phyloP scores from a whole-genome alignment of 1,140 invertebrate genomes.

The Amyelois transitella region DNA sequence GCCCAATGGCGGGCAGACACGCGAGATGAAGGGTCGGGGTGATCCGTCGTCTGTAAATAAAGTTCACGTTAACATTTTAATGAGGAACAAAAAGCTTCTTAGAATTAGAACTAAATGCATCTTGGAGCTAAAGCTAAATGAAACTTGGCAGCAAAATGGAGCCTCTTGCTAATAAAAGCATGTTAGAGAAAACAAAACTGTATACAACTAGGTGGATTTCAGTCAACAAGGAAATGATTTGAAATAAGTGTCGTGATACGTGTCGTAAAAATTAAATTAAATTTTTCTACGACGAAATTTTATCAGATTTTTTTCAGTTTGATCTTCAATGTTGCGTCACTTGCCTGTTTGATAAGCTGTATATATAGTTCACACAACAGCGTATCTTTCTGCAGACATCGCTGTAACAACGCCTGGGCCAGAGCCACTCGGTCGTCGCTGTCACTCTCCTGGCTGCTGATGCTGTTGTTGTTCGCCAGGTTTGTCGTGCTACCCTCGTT shows the following conservation, averaged over 20 bases:
- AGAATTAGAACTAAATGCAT: too few relatives aligned
- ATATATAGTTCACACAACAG: constrained; percentile 93
- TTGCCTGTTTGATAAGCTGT: constrained; percentile 85
- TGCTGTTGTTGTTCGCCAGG: constrained; percentile 59
- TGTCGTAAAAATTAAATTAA: too few relatives aligned
- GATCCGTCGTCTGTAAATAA: constrained; percentile 86
- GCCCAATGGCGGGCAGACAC: constrained; percentile 88
- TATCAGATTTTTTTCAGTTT: too few relatives aligned
- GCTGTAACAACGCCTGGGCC: constrained; percentile 91
- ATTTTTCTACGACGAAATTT: too few relatives aligned
- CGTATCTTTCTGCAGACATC: constrained; percentile 91
- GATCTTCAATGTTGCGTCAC: not conserved
- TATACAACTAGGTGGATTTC: too few relatives aligned
- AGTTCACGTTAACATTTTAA: not conserved
- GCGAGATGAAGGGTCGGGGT: constrained; percentile 89
- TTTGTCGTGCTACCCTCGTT: constrained; percentile 66
- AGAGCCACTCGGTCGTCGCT: constrained; percentile 92
- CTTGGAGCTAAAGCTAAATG: too few relatives aligned
- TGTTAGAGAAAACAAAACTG: too few relatives aligned
- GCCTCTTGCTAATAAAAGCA: too few relatives aligned
- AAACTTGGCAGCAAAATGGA: too few relatives aligned
- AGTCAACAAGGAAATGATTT: too few relatives aligned
- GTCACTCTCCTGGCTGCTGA: constrained; percentile 70
- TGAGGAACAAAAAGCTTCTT: too few relatives aligned
- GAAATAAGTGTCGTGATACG: too few relatives aligned